Evolutionary conservation across 1,140 invertebrate genomes (phyloP), one percentile per base, ranked within the genome.

Genomic region (Agrilus planipennis): DNA sequence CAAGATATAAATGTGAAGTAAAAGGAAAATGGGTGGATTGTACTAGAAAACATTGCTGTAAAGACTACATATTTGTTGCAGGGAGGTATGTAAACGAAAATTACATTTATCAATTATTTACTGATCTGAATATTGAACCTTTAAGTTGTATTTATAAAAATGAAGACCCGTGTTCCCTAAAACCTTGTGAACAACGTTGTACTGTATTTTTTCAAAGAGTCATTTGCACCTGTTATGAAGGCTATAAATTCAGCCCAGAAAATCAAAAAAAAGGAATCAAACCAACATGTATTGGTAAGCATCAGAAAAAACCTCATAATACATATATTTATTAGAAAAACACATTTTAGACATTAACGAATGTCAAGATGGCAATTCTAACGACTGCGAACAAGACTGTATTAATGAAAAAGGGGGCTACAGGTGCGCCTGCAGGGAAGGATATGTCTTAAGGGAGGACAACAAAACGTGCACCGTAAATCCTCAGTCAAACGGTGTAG

Each of bases 271-370:
- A 55, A 46, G 63, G 61, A 34, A 58, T 68, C 18, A 62, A 69
- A 50, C 75, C 75, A 3, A 68, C 72, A 36, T 78, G 76, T 54
- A 55, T 74, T 42, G 75, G 73, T 76, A 60, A 50, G 55, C 42
- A 15, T 42, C 20, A n/a, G n/a, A n/a, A n/a, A n/a, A n/a, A n/a
- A n/a, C n/a, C n/a, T n/a, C n/a, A n/a, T n/a, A n/a, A n/a, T n/a
- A n/a, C n/a, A n/a, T n/a, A n/a, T n/a, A n/a, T n/a, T n/a, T n/a
- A n/a, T n/a, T n/a, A n/a, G n/a, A n/a, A n/a, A n/a, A n/a, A n/a
- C n/a, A n/a, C n/a, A n/a, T 47, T 50, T 15, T 42, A 80, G 80
- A 84, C 58, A 67, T 84, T 27, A 68, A 85, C 57, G 82, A 85
- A 57, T 85, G 82, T 51, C 50, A 55, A 4, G 60, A 63, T n/a